Evolutionary conservation across 2,888 invertebrate species (phyloP), one percentile per base, ranked within the genome.

Genomic region (Amiota minor): DNA sequence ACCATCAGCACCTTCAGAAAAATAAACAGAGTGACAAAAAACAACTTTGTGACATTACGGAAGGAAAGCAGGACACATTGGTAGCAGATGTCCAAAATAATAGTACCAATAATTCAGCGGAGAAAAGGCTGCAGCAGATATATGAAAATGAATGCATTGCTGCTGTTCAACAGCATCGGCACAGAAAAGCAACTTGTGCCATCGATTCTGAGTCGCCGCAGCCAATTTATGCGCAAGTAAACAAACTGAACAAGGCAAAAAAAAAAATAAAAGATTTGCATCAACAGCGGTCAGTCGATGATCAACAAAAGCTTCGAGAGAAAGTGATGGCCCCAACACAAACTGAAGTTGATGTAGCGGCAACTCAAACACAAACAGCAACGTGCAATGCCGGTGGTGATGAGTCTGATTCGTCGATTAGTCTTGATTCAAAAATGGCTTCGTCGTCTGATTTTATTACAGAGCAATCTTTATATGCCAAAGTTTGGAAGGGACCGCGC

Each of bases 401-500:
- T 50, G 67, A 53, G 18, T 68, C 67, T 14, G 67, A 75, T 70
- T 73, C 75, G 23, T 76, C 75, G 11, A 76, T 77, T 18, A 78
- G 75, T 53, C 72, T 77, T 65, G 78, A 78, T 53, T 78, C 79
- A 67, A 81, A 80, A 75, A 76, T 11, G 14, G 23, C 47, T 23
- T 18, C 75, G 53, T 35, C 75, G 56, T 23, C 78, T 59, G 85
- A 85, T 76, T 77, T 79, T 68, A 87, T 83, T 79, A 86, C 86
- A 20, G 86, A 87, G 74, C 84, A 88, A 75, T 88, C 89, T 71
- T 89, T 90, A 71, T 90, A 90, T 79, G 89, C 90, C 73, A 90
- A 90, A 86, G 90, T 90, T 77, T 90, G 90, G 90, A 90, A 90
- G 80, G 90, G 90, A 77, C 89, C 90, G 12, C 88, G 88, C 75